Conservation (phyloP, 2,113 vertebrate genomes). For the Corvus moneduloides region DNA sequence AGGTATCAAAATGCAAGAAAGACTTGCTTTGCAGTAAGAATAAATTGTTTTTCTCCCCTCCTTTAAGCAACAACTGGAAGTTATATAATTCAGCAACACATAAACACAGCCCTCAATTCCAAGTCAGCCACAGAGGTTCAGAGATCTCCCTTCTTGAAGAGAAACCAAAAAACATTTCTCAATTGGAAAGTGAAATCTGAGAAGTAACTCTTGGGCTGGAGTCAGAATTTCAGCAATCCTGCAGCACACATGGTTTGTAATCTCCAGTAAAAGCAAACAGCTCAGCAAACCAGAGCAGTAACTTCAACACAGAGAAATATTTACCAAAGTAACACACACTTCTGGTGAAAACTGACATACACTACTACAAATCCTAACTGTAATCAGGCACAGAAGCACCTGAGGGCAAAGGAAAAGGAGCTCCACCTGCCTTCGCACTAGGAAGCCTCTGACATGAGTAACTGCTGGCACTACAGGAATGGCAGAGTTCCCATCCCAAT, state of each 20-base stretch:
- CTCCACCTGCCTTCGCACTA: background rate
- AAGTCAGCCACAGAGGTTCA: background rate
- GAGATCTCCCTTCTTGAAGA: background rate
- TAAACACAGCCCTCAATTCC: background rate
- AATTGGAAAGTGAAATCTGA: background rate
- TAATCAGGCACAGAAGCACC: background rate
- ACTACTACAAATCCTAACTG: background rate
- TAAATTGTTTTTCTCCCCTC: background rate
- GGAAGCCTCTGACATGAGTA: background rate
- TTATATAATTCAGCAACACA: background rate
- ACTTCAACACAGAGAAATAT: background rate
- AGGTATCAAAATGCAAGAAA: background rate
- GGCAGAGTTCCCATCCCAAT: background rate
- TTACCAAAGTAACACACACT: background rate
- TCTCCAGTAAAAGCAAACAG: background rate
- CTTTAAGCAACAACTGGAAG: background rate
- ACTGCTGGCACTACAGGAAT: background rate
- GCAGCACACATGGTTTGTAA: accelerated
- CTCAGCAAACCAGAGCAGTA: background rate
- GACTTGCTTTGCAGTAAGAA: background rate
- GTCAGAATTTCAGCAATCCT: background rate
- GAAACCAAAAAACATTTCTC: background rate
- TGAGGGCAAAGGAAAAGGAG: background rate
- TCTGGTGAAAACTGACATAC: background rate
- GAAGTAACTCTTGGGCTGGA: background rate